A percentile compares a stretch with the other conserved stretches of the same genome.
Evolutionary conservation across 2,797 vertebrate genomes (phyloP).

Genomic region (Enteromius treurensis): DNA sequence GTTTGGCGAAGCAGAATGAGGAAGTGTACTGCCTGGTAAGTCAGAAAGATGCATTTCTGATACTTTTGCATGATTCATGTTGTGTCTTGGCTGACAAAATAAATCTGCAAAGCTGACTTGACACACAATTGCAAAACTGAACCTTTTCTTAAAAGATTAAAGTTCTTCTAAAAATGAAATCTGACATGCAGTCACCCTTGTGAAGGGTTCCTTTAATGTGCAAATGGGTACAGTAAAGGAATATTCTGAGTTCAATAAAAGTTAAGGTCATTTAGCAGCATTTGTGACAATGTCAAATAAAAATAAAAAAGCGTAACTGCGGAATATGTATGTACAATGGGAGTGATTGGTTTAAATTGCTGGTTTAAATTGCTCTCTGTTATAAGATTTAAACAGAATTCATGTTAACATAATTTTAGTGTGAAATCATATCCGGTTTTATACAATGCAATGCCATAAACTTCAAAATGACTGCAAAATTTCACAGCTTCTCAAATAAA

Average conservation of each 20-base stretch:
- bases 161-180: background rate
- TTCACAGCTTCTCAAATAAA: background rate
- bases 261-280: background rate
- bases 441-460: background rate
- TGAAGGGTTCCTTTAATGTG: background rate
- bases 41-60: constrained; percentile 5
- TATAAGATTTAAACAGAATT: background rate
- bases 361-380: background rate
- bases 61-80: background rate
- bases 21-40: background rate
- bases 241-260: background rate
- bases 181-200: background rate
- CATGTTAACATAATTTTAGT: background rate
- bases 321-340: background rate
- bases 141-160: background rate
- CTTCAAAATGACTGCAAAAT: background rate
- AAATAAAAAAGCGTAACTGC: background rate
- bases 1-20: background rate
- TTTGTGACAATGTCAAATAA: background rate
- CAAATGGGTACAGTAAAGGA: background rate
- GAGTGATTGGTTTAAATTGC: background rate
- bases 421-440: background rate
- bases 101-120: constrained; percentile 14
- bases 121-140: background rate
- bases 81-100: background rate